phyloP scores from a whole-genome alignment of 2,797 vertebrate genomes.

The Pseudochirops corinnae region DNA sequence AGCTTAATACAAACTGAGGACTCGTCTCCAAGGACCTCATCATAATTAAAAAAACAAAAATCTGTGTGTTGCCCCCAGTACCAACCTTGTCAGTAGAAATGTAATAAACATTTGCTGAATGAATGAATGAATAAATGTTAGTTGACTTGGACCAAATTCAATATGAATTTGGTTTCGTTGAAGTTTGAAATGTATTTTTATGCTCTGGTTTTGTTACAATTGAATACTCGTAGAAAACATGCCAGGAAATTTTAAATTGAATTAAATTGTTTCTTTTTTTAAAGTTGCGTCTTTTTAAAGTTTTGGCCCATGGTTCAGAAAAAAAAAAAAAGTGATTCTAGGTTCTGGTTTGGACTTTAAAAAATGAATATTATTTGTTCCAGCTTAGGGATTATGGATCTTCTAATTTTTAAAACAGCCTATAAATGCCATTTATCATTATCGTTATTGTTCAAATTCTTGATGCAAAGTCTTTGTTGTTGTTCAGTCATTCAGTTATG shows the following conservation, averaged over 20 bases:
- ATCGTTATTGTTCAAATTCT: background rate
- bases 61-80: too few species aligned
- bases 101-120: too few species aligned
- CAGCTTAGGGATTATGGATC: constrained; percentile 9
- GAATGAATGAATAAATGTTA: too few species aligned
- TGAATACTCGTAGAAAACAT: too few species aligned
- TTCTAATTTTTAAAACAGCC: background rate
- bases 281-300: too few species aligned
- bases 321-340: constrained; percentile 38
- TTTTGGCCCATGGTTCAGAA: background rate
- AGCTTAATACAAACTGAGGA: too few species aligned
- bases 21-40: too few species aligned
- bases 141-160: too few species aligned
- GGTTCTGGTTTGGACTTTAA: background rate
- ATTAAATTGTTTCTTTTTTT: too few species aligned
- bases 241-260: too few species aligned
- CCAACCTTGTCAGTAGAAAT: too few species aligned
- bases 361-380: constrained; percentile 2
- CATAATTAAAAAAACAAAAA: too few species aligned
- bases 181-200: constrained; percentile 39
- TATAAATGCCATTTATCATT: background rate
- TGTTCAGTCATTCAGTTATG: background rate
- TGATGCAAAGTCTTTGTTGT: background rate
- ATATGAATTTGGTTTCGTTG: constrained; percentile 16
- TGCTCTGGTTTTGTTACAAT: constrained; percentile 6